Conservation (phyloP, 2,113 vertebrate species). For the Otis tarda region DNA sequence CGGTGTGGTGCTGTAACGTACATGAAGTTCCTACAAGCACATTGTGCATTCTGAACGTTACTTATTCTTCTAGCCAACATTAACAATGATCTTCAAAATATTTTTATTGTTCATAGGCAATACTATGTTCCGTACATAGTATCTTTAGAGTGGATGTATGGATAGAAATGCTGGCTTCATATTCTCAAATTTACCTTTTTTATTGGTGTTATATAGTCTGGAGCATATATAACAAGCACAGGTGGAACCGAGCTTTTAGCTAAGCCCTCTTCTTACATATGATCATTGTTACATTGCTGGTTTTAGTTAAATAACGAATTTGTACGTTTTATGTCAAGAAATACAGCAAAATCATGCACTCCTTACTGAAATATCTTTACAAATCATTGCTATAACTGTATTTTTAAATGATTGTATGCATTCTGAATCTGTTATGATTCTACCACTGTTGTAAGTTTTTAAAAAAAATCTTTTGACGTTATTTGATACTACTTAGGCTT, state of each 20-base stretch:
- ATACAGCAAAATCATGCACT: background rate
- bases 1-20: background rate
- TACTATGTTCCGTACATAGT: background rate
- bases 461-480: background rate
- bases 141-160: background rate
- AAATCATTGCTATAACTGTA: background rate
- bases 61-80: background rate
- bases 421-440: background rate
- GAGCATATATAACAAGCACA: background rate
- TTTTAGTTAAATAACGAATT: background rate
- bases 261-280: background rate
- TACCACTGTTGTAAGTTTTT: background rate
- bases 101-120: background rate
- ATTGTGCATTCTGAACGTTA: background rate
- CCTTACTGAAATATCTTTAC: background rate
- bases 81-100: background rate
- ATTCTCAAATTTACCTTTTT: background rate
- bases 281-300: background rate
- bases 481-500: background rate
- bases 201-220: background rate
- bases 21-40: background rate
- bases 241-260: background rate
- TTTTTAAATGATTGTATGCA: background rate
- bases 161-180: background rate
- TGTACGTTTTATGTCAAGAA: background rate